Base-by-base conservation (phyloP, 2,888 invertebrate genomes). In the Eutolmus rufibarbis region DNA sequence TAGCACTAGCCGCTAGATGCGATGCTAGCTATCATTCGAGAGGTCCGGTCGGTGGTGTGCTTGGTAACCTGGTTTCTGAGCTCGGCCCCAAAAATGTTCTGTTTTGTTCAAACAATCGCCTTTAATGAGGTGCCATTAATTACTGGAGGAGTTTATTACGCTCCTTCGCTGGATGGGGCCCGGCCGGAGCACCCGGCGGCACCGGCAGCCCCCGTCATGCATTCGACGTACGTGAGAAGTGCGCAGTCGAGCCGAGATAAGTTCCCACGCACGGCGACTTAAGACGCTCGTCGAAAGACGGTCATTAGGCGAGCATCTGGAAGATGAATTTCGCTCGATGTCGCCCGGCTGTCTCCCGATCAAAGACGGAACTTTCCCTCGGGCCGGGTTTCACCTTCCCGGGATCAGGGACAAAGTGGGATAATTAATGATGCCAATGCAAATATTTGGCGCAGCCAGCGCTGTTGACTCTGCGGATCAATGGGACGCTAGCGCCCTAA, bases 391-490 rank as follows among this genome's bases (percentile, higher is more conserved):
- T 66, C 82, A 66, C 82, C 82, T 66, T 66, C 66, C 8, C 66
- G 16, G 37, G 34, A 23, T 57, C 23, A 51, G 19, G 81, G 56
- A 81, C 81, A 51, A 81, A 81, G 74, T 85, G 31, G 43, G 87
- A 84, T 88, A 87, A 88, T 88, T 88, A 87, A 88, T 87, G 88
- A 88, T 88, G 87, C 57, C 79, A 88, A 88, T 87, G 88, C 88
- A 88, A 88, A 88, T 88, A 88, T 88, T 88, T 14, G 87, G 84
- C 77, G 19, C 57, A 84, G 66, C 5, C 5, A 57, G 9, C 66
- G 66, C 74, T 88, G 87, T 88, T 88, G 88, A 88, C 87, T 88
- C 85, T 88, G 74, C 77, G 87, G 88, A 88, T 88, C 88, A 88
- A 87, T 88, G 87, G 40, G 19, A 78, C 51, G 51, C 7, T 51